Conservation (phyloP, 2,797 vertebrate genomes). For the Hipposideros larvatus region DNA sequence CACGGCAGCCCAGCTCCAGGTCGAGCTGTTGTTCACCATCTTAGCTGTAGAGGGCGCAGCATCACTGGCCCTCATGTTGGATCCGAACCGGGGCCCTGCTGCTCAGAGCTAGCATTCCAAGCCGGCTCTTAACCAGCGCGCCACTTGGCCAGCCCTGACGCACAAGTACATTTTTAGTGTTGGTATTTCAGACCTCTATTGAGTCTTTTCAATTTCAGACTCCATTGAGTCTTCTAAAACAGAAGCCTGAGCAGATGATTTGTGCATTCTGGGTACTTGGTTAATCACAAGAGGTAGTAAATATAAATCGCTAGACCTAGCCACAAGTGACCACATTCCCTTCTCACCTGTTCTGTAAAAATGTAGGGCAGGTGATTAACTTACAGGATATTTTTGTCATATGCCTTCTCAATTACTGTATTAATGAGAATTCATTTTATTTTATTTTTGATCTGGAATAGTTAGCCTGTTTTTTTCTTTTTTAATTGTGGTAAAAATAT, state of each 20-base stretch:
- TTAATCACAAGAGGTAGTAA: not conserved
- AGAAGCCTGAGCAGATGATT: not conserved
- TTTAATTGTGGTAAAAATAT: not conserved
- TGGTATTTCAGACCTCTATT: not conserved
- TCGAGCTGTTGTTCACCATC: no score
- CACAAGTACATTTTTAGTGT: not conserved
- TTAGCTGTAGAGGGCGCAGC: no score
- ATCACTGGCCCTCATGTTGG: no score
- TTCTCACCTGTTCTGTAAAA: not conserved
- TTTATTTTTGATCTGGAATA: conserved; percentile 17
- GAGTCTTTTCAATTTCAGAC: not conserved
- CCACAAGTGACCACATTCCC: not conserved
- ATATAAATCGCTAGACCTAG: not conserved
- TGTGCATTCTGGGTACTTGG: not conserved
- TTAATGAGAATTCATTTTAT: conserved; percentile 44
- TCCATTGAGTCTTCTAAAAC: conserved; percentile 5
- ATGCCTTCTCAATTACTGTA: not conserved
- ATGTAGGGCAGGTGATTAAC: not conserved
- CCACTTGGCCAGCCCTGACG: not conserved
- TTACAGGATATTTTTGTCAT: not conserved
- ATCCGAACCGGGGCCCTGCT: no score
- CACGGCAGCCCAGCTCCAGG: no score
- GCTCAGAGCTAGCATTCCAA: no score
- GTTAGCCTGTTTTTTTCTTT: not conserved
- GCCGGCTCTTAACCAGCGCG: no score